These are phyloP conservation scores for Anarsia innoxiella DNA, from an alignment of 2,888 invertebrate genomes.

Conservation along the genomic window DNA sequence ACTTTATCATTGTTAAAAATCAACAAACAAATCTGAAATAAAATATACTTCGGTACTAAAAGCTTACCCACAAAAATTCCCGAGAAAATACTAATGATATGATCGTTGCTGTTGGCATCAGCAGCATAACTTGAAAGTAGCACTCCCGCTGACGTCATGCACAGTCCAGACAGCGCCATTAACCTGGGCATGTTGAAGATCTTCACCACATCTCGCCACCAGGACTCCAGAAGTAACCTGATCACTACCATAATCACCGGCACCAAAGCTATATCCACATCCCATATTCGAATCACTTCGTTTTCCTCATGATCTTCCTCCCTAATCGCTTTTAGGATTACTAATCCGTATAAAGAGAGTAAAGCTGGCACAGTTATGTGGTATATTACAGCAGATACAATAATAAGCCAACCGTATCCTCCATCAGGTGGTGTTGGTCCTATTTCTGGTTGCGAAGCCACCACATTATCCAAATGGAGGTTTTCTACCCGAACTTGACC, in stretches of 20 bases:
- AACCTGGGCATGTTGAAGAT: constrained; percentile 76
- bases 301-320: constrained; percentile 61
- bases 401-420: constrained; percentile 80
- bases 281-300: constrained; percentile 68
- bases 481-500: constrained; percentile 44
- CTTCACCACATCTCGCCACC: constrained; percentile 73
- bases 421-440: constrained; percentile 80
- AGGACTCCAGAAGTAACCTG: constrained; percentile 75
- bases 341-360: constrained; percentile 70
- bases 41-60: not conserved
- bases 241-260: constrained; percentile 77
- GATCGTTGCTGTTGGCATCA: constrained; percentile 56
- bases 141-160: constrained; percentile 75
- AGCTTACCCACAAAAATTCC: constrained; percentile 69
- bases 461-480: constrained; percentile 73
- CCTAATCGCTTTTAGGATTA: constrained; percentile 67
- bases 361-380: constrained; percentile 76
- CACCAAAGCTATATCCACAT: constrained; percentile 73
- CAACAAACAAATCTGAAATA: not conserved
- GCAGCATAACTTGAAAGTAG: constrained; percentile 68
- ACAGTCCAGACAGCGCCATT: constrained; percentile 73
- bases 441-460: constrained; percentile 78
- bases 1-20: too few relatives aligned
- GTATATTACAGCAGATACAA: constrained; percentile 74
- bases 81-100: constrained; percentile 65